Conservation (phyloP, 2,113 vertebrate species). For the Ceyx margarethae region DNA sequence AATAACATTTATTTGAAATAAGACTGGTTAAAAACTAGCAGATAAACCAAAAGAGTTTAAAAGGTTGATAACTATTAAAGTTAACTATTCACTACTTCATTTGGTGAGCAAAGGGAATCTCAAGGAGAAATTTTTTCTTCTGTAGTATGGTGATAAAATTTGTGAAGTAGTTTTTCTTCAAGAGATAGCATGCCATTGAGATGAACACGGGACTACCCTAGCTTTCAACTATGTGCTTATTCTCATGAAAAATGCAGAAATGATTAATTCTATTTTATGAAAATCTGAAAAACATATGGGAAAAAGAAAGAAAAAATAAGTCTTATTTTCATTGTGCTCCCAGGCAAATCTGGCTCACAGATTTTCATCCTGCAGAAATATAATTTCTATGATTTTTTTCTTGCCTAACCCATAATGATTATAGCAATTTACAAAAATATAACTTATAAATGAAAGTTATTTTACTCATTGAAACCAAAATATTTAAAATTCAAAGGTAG, state of each 20-base stretch:
- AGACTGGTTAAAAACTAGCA: background rate
- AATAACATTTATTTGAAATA: background rate
- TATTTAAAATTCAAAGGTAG: background rate
- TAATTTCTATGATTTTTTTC: background rate
- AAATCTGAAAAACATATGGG: no score
- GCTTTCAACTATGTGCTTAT: background rate
- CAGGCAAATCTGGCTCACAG: background rate
- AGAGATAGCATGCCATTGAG: background rate
- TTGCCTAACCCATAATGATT: background rate
- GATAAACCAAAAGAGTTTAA: background rate
- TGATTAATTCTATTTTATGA: background rate
- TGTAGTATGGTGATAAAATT: background rate
- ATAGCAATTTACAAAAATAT: background rate
- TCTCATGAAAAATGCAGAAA: background rate
- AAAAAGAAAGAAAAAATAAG: background rate
- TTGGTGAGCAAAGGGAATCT: background rate
- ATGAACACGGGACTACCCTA: background rate
- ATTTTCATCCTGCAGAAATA: background rate
- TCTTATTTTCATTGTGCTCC: background rate
- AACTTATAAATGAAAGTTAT: background rate
- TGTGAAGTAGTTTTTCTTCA: background rate
- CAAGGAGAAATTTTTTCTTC: background rate
- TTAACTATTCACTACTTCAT: background rate
- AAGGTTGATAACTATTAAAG: background rate
- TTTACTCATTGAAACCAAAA: background rate